Conservation (phyloP, 1,140 invertebrate genomes). For the Brachionus calyciflorus region DNA sequence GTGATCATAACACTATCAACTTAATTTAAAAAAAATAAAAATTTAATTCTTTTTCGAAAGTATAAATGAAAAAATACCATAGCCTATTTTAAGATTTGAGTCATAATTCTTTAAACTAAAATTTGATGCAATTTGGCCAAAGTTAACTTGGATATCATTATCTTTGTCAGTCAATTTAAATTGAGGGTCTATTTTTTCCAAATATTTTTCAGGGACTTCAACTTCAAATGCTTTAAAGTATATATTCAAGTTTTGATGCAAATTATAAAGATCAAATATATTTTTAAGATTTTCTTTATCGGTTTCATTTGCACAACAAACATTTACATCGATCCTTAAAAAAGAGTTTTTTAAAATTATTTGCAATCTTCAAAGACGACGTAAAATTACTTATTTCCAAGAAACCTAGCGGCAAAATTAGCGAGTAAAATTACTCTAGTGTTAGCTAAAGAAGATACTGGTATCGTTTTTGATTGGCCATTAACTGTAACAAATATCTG, state of each 20-base stretch:
- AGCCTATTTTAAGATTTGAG: background rate
- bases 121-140: background rate
- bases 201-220: background rate
- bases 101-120: slow-evolving; percentile 16
- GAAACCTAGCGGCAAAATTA: slow-evolving; percentile 2
- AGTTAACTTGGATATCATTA: background rate
- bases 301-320: background rate
- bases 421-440: background rate
- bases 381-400: background rate
- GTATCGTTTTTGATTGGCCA: background rate
- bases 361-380: background rate
- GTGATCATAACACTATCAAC: background rate
- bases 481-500: background rate
- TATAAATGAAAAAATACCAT: slow-evolving; percentile 2
- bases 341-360: background rate
- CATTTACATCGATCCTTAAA: background rate
- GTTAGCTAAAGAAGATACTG: slow-evolving; percentile 13
- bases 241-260: background rate
- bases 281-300: background rate
- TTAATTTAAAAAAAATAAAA: background rate
- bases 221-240: background rate
- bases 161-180: background rate
- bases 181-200: background rate
- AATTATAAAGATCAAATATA: background rate
- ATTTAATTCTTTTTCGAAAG: background rate